These are phyloP conservation scores for Scaptodrosophila lebanonensis DNA, from an alignment of 1,140 invertebrate species.

Conservation along the genomic window DNA sequence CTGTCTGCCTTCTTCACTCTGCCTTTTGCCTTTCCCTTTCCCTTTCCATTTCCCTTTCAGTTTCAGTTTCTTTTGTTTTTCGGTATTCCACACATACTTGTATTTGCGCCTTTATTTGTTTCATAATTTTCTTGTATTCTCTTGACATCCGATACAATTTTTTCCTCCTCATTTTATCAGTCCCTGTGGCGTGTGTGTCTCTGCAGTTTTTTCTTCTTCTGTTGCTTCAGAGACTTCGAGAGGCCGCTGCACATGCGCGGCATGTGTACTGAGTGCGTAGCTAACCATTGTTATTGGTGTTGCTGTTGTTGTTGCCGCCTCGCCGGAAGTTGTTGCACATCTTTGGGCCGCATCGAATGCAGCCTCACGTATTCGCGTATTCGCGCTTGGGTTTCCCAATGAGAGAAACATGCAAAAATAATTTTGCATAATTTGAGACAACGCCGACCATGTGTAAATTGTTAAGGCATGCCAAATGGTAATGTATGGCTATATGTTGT, in stretches of 20 bases:
- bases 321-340: slow-evolving; percentile 48
- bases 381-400: slow-evolving; percentile 8
- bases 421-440: slow-evolving; percentile 8
- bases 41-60: slow-evolving; percentile 33
- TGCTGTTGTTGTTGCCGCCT: slow-evolving; percentile 22
- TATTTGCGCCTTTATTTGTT: slow-evolving; percentile 16
- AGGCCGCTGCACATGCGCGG: slow-evolving; percentile 45
- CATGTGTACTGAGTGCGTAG: slow-evolving; percentile 40
- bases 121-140: slow-evolving; percentile 13
- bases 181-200: slow-evolving; percentile 7
- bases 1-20: neutral
- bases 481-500: too few species aligned
- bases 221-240: slow-evolving; percentile 34
- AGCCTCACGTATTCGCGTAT: slow-evolving; percentile 6
- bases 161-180: too few species aligned
- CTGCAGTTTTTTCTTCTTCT: slow-evolving; percentile 10
- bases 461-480: too few species aligned
- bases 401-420: slow-evolving; percentile 31
- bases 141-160: slow-evolving; percentile 55
- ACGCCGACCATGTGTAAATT: slow-evolving; percentile 21
- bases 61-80: slow-evolving; percentile 8
- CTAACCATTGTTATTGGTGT: slow-evolving; percentile 1
- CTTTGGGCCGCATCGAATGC: slow-evolving; percentile 16
- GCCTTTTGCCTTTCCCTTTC: slow-evolving; percentile 21
- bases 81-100: slow-evolving; percentile 6